Evolutionary conservation across 2,888 invertebrate species (phyloP).

Genomic region (Synergus umbraculus): DNA sequence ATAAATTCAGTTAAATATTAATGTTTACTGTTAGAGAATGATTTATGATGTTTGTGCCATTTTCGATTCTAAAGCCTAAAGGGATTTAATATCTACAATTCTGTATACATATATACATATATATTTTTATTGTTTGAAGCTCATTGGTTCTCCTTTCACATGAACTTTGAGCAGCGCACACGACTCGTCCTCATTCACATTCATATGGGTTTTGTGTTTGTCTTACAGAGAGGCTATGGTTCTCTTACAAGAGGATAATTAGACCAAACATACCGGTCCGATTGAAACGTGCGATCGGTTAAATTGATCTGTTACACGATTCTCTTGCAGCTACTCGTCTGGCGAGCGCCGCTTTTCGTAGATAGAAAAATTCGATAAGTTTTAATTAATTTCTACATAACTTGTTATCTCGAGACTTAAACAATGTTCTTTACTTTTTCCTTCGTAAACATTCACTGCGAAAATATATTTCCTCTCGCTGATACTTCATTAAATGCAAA

Average conservation of each 20-base stretch:
- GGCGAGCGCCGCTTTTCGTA: slow-evolving; percentile 41
- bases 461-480: slow-evolving; percentile 6
- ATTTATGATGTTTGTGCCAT: not conserved
- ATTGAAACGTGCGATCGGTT: slow-evolving; percentile 59
- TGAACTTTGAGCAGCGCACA: slow-evolving; percentile 69
- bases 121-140: slow-evolving; percentile 61
- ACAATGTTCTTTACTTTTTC: slow-evolving; percentile 23
- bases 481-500: not conserved
- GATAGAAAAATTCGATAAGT: slow-evolving; percentile 46
- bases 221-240: slow-evolving; percentile 54
- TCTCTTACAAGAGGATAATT: slow-evolving; percentile 65
- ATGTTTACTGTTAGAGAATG: not conserved
- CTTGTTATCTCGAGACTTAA: slow-evolving; percentile 32
- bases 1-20: no score
- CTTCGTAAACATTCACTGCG: not conserved
- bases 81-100: no score
- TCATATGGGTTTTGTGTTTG: slow-evolving; percentile 25
- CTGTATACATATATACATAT: slow-evolving; percentile 46
- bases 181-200: slow-evolving; percentile 68
- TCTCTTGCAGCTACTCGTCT: slow-evolving; percentile 52
- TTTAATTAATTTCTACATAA: slow-evolving; percentile 41
- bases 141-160: slow-evolving; percentile 71
- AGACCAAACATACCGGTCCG: slow-evolving; percentile 59
- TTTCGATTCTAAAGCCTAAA: not conserved
- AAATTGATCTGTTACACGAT: slow-evolving; percentile 58